Evolutionary conservation across 2,888 invertebrate genomes (phyloP), one percentile per base, ranked within the genome.

Genomic region (Pandemis cinnamomeana): DNA sequence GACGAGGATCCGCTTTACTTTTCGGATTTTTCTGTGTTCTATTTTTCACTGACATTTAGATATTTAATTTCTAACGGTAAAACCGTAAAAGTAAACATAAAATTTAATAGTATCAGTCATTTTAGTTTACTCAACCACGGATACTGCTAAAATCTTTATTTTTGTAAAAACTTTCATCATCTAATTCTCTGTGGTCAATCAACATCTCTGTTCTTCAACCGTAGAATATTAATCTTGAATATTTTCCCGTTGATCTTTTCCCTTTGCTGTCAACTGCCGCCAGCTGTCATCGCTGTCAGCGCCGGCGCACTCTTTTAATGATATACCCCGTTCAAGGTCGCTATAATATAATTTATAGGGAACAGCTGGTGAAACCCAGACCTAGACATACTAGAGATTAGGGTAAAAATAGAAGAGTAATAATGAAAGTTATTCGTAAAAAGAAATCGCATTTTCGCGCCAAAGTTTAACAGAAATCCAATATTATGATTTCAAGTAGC

Each of bases 261-360:
- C 60, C 68, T 69, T 61, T 69, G 61, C 68, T 61, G 68, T 61
- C 68, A 60, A 69, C 68, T 15, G 41, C 36, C 58, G n/a, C 10
- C 58, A 46, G 48, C 60, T 60, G 46, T 46, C 48, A 67, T 3
- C 67, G 41, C 67, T 53, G 66, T 66, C 51, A 51, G 58, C 58
- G 67, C 67, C 20, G 20, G 44, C 58, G 44, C 58, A 42, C 20
- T 41, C 58, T 58, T 58, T 68, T 58, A 69, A 69, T 69, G 60
- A 69, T 61, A 69, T 61, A 44, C n/a, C 5, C 20, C 44, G 27
- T 5, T 6, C 68, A 69, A 69, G 68, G 68, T 61, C 48, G 68
- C 58, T 58, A 68, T 46, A 68, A 44, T 69, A 69, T 69, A 69
- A 70, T 70, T 70, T 70, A 70, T 63, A 7, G 62, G 60, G 41